Conservation (phyloP, 2,888 invertebrate species). For the Hydropsyche betteni region DNA sequence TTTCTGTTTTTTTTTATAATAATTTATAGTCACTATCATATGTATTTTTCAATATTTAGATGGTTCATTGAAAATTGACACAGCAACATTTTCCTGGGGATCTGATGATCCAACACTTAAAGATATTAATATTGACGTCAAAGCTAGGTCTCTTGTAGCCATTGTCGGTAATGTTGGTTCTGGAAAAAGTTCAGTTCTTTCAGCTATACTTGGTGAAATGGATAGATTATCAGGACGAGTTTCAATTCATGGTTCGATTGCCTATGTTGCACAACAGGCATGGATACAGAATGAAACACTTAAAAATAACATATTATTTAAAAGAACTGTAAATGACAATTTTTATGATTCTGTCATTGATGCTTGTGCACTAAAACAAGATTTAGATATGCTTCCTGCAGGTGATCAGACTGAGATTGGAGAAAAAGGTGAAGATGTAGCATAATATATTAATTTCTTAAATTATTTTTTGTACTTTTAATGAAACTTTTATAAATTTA, state of each 20-base stretch:
- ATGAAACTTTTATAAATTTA: not conserved
- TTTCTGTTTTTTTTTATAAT: not conserved
- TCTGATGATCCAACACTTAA: slow-evolving; percentile 73
- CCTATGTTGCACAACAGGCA: slow-evolving; percentile 94
- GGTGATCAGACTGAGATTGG: slow-evolving; percentile 98
- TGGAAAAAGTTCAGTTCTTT: slow-evolving; percentile 88
- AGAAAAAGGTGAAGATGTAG: slow-evolving; percentile 81
- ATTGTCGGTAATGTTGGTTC: slow-evolving; percentile 89
- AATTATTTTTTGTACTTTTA: not conserved
- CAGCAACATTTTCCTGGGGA: slow-evolving; percentile 91
- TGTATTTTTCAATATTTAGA: slow-evolving; percentile 61
- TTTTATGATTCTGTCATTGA: slow-evolving; percentile 84
- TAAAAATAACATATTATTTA: slow-evolving; percentile 92
- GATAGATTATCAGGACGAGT: slow-evolving; percentile 82
- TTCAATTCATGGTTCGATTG: slow-evolving; percentile 72
- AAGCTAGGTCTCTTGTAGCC: slow-evolving; percentile 76
- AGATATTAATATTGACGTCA: slow-evolving; percentile 78
- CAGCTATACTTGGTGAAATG: slow-evolving; percentile 92
- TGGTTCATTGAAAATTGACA: slow-evolving; percentile 83
- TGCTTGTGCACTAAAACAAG: slow-evolving; percentile 89
- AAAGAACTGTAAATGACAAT: slow-evolving; percentile 74
- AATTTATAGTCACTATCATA: too few relatives aligned
- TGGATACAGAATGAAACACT: slow-evolving; percentile 98
- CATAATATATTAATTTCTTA: not conserved
- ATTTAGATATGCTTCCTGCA: slow-evolving; percentile 91